Percentiles rank a stretch among this genome's conserved stretches.
Evolutionary conservation across 2,113 vertebrate genomes (phyloP).

Genomic region (Oncorhynchus keta): DNA sequence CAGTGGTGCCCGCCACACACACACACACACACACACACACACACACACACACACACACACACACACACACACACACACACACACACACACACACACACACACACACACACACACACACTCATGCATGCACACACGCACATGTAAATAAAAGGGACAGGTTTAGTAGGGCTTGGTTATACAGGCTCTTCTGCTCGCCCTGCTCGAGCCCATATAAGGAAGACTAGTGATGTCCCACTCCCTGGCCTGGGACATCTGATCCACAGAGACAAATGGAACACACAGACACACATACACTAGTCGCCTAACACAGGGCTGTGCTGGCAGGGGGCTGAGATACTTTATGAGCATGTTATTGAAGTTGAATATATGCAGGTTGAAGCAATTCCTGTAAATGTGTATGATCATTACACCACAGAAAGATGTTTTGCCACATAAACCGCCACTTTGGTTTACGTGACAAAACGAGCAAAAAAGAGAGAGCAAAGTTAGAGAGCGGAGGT

Average conservation of each 20-base stretch:
- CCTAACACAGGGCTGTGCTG: no score
- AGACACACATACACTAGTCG: conserved; percentile 32
- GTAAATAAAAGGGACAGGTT: conserved; percentile 63
- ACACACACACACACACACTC: neutral
- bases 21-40: neutral
- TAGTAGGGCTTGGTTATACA: conserved; percentile 45
- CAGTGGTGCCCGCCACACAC: neutral
- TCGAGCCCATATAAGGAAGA: conserved; percentile 74
- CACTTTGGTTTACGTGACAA: no score
- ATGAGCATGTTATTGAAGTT: no score
- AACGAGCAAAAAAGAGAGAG: no score
- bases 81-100: conserved; percentile 3
- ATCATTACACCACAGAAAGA: no score
- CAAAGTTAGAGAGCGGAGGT: no score
- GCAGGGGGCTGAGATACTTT: no score
- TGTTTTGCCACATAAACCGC: no score
- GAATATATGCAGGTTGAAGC: no score
- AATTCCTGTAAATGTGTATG: no score
- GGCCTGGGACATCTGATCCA: conserved; percentile 67
- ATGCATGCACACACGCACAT: neutral
- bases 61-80: neutral
- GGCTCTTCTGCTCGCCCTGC: conserved; percentile 40
- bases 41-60: no score
- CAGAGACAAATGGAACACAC: conserved; percentile 71
- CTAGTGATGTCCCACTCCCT: conserved; percentile 40